Base-by-base conservation (phyloP, 2,797 vertebrate species). In the Diceros bicornis region DNA sequence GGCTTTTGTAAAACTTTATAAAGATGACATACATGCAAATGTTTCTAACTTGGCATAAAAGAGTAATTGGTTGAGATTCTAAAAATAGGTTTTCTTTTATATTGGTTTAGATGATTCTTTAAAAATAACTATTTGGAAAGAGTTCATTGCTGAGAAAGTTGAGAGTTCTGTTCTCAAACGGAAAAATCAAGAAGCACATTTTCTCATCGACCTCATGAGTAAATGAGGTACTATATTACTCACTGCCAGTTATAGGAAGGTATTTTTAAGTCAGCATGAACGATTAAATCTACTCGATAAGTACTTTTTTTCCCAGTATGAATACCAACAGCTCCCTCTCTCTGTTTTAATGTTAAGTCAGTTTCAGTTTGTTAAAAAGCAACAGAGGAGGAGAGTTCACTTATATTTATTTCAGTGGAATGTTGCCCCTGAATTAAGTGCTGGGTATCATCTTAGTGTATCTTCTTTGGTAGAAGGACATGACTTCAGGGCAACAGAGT, bases 301-400 rank as follows among this genome's bases (percentile, higher is more conserved):
- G 84, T 6, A 32, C 6, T 3, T 92, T 55, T 59, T 34, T 93
- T 64, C 86, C 61, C 18, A 0, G 1, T 97, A 25, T 59, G 25
- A 95, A 96, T 90, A 91, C 44, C 96, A 97, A 96, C 62, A 97
- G 94, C 91, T 98, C 94, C 95, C 94, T 98, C 97, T 98, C 34
- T 93, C 96, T 98, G 78, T 69, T 92, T 92, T 50, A 0, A 87
- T 37, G 12, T 41, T n/a, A 68, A 21, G 18, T 85, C 47, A 89
- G 32, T 68, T 52, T 18, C 1, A 34, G 94, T 52, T 57, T 89
- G 16, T 44, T 93, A 71, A 41, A 32, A 8, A 72, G 1, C 25
- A 27, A 9, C 14, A 82, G 13, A 34, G 52, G 2, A 66, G 21
- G 12, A 37, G 47, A 68, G 27, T 85, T 71, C 69, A 7, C 59